Base-by-base conservation (phyloP, 1,140 invertebrate genomes). In the Drosophila burlai region DNA sequence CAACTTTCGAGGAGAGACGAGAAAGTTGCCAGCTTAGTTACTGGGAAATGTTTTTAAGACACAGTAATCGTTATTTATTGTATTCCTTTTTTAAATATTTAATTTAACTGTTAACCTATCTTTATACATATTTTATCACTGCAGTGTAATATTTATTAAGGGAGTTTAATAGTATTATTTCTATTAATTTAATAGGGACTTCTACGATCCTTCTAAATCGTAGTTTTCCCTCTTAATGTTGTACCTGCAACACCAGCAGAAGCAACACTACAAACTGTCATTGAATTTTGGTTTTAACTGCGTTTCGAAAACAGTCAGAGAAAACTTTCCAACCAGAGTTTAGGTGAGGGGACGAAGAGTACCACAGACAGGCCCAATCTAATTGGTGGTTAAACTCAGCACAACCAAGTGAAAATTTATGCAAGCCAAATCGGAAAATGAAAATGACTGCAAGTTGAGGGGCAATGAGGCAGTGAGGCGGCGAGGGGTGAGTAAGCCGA, bases 331-430 rank as follows among this genome's bases (percentile, higher is more conserved):
- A 16, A 2, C 24, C 29, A 50, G 43, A 74, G 18, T 40, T 46
- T 18, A 21, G 26, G 11, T 15, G 18, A 50, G 31, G 38, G 29
- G 36, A 68, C 65, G 52, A 68, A 21, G 18, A 16, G 50, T 24
- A 68, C 61, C 62, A 50, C 71, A 80, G 72, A 42, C 49, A 31
- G 15, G n/a, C 31, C 69, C 85, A 85, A 90, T 84, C 81, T 78
- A 85, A 81, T 76, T 72, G 78, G 66, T 55, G 73, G 52, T 76
- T 79, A 65, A 84, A 72, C 60, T 75, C 62, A 57, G 65, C 68
- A 69, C 65, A 79, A 54, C 61, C 62, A 26, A 76, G 67, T 58
- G 59, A 16, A 50, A 72, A 55, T 46, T 36, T 47, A 40, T 42
- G 76, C 45, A 34, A 40, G 46, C 58, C 42, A 60, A 80, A 73